Percentiles rank a stretch among this genome's conserved stretches.
Evolutionary conservation across 2,797 vertebrate species (phyloP).

Genomic region (Mallotus villosus): DNA sequence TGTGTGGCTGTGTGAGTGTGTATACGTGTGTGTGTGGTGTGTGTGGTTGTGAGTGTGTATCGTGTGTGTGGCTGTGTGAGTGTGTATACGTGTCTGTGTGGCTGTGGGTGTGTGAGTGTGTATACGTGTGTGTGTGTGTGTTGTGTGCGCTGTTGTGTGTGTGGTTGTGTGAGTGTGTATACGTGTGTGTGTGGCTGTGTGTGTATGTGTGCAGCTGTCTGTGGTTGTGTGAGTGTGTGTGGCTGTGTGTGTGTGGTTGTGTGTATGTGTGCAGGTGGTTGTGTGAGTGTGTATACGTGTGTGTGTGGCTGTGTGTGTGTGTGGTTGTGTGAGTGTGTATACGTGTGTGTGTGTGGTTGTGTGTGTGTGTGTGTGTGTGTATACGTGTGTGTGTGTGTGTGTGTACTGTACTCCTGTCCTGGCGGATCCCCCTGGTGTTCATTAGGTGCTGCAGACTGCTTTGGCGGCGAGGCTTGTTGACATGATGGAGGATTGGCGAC

Average conservation of each 20-base stretch:
- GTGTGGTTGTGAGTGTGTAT: background rate
- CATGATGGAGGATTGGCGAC: constrained; percentile 50
- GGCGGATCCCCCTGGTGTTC: constrained; percentile 50
- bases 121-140: background rate
- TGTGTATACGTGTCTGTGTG: background rate
- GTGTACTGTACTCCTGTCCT: background rate
- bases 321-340: too few species aligned
- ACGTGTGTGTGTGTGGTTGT: background rate
- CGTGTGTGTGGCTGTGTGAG: too few species aligned
- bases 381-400: background rate
- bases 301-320: too few species aligned
- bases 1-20: too few species aligned
- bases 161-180: background rate
- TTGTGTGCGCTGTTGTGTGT: background rate
- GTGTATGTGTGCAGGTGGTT: constrained; percentile 2
- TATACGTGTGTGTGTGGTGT: background rate
- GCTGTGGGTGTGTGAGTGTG: too few species aligned
- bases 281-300: background rate
- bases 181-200: background rate
- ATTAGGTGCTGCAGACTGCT: constrained; percentile 50
- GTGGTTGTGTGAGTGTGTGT: too few species aligned
- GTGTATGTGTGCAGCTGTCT: too few species aligned
- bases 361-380: background rate
- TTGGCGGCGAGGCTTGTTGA: constrained; percentile 49
- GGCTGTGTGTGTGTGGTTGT: too few species aligned